These are phyloP conservation scores for Argyra leucocephala DNA, from an alignment of 2,888 invertebrate genomes.

Conservation along the genomic window DNA sequence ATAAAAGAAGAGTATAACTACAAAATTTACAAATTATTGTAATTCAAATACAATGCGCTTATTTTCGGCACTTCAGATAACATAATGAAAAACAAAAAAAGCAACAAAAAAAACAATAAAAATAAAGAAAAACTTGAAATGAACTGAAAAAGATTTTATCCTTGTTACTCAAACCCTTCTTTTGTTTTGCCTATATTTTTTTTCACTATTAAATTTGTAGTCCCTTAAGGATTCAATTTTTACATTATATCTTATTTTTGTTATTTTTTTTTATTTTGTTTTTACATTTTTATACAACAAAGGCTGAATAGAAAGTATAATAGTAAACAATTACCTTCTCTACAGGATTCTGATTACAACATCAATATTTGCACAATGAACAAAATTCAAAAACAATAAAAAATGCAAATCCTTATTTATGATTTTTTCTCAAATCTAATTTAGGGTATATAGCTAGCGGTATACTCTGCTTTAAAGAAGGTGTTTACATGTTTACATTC, in stretches of 20 bases:
- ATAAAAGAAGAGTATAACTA: no score
- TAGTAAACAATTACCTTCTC: conserved; percentile 10
- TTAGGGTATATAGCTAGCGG: no score
- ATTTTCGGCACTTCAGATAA: conserved; percentile 2
- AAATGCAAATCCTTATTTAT: neutral
- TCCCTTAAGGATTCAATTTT: neutral
- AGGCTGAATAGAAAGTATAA: conserved; percentile 7
- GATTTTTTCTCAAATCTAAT: no score
- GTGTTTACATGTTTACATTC: neutral
- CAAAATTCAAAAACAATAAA: neutral
- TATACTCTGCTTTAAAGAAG: no score
- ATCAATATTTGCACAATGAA: neutral
- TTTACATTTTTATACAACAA: no score
- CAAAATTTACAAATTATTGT: no score
- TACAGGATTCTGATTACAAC: neutral
- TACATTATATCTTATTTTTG: neutral
- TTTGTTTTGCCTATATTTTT: neutral
- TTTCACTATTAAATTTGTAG: no score
- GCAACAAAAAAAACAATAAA: neutral
- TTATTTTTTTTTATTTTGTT: neutral
- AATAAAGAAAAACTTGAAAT: neutral
- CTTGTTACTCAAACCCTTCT: neutral
- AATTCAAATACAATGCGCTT: neutral
- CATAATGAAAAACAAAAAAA: neutral
- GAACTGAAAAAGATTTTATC: neutral